These are phyloP conservation scores for Hiodon tergisus DNA, from an alignment of 2,113 vertebrate species.

Conservation along the genomic window DNA sequence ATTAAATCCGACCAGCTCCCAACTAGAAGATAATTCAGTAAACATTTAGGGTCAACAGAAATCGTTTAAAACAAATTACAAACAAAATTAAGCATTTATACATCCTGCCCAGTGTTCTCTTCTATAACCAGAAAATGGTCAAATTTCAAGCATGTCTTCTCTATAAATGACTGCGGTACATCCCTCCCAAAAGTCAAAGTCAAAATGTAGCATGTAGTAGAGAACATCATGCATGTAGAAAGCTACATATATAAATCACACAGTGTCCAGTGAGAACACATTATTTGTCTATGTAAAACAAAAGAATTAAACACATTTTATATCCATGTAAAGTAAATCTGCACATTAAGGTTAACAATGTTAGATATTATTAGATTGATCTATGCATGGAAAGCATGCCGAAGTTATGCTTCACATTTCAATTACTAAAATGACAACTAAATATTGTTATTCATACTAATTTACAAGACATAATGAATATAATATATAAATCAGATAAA, in stretches of 20 bases:
- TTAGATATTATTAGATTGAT: background rate
- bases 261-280: background rate
- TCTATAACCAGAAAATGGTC: background rate
- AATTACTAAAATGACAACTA: background rate
- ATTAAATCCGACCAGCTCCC: constrained; percentile 17
- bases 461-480: constrained; percentile 7
- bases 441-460: constrained; percentile 4
- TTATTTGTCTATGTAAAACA: background rate
- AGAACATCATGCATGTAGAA: constrained; percentile 5
- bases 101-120: background rate
- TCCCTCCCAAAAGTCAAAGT: background rate
- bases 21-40: constrained; percentile 2
- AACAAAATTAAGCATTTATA: background rate
- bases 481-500: constrained; percentile 10
- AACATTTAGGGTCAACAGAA: constrained; percentile 9
- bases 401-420: constrained; percentile 2
- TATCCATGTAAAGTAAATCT: background rate
- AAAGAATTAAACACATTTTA: background rate
- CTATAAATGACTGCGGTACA: background rate
- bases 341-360: background rate
- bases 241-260: constrained; percentile 1
- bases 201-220: constrained; percentile 3
- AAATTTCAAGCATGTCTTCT: background rate
- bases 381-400: background rate
- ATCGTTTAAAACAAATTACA: background rate